Conservation (phyloP, 2,888 invertebrate species). For the Incurvaria masculella region DNA sequence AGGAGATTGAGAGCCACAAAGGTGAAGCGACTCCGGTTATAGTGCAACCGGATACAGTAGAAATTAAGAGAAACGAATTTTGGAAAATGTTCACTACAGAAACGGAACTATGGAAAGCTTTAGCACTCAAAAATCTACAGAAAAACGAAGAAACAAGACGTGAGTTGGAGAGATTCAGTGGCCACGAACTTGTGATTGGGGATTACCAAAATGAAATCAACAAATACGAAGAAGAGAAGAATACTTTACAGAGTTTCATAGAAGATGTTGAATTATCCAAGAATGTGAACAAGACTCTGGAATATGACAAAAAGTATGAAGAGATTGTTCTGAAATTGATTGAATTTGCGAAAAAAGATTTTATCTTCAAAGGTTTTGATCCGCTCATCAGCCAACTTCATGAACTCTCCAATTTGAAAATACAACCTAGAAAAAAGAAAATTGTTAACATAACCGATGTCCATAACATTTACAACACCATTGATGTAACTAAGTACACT, state of each 20-base stretch:
- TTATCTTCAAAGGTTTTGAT: slow-evolving; percentile 49
- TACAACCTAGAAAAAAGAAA: slow-evolving; percentile 34
- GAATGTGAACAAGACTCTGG: slow-evolving; percentile 35
- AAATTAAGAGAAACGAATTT: slow-evolving; percentile 25
- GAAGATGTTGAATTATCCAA: slow-evolving; percentile 44
- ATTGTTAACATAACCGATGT: slow-evolving; percentile 37
- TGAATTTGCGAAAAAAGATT: slow-evolving; percentile 46
- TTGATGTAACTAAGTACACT: slow-evolving; percentile 40
- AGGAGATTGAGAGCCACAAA: slow-evolving; percentile 5
- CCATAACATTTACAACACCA: slow-evolving; percentile 39
- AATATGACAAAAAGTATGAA: slow-evolving; percentile 47
- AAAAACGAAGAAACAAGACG: slow-evolving; percentile 46
- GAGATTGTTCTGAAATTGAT: slow-evolving; percentile 46
- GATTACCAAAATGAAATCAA: slow-evolving; percentile 36
- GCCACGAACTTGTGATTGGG: slow-evolving; percentile 40
- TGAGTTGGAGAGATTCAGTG: slow-evolving; percentile 45
- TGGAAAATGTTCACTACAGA: slow-evolving; percentile 49
- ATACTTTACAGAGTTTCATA: slow-evolving; percentile 37
- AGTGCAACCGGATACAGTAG: slow-evolving; percentile 7
- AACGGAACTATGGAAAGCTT: slow-evolving; percentile 47
- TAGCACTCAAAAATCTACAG: slow-evolving; percentile 44
- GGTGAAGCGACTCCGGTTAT: not conserved
- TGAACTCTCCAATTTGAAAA: slow-evolving; percentile 34
- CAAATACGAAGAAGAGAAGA: slow-evolving; percentile 38
- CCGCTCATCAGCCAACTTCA: slow-evolving; percentile 43